A percentile compares a stretch with the other conserved stretches of the same genome.
Evolutionary conservation across 2,113 vertebrate genomes (phyloP).

Genomic region (Heptranchias perlo): DNA sequence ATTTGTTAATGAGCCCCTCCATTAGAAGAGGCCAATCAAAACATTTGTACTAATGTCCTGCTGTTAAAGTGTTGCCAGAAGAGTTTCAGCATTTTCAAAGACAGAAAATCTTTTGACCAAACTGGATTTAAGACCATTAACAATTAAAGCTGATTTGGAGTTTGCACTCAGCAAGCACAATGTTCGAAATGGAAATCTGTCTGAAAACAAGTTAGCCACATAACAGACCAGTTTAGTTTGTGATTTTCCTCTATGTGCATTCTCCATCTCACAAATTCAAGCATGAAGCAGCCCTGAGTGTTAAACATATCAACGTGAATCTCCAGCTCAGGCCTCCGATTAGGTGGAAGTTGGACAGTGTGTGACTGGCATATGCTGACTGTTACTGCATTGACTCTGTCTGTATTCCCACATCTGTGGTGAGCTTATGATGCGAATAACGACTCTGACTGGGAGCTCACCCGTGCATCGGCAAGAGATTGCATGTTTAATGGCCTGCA

Average conservation of each 20-base stretch:
- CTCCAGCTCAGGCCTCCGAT: neutral
- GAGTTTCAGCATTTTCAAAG: neutral
- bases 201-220: neutral
- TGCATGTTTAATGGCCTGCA: too few relatives aligned
- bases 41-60: neutral
- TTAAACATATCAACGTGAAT: too few relatives aligned
- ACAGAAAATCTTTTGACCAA: neutral
- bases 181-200: neutral
- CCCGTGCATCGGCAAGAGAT: too few relatives aligned
- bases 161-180: neutral
- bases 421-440: neutral
- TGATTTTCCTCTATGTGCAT: neutral
- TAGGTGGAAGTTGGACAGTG: neutral
- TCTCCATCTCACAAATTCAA: neutral
- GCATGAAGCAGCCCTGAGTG: neutral
- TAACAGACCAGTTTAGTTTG: neutral
- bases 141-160: neutral
- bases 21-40: neutral
- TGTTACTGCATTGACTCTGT: neutral
- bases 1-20: neutral
- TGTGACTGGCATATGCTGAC: neutral
- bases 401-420: neutral
- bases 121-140: neutral
- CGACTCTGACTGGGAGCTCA: too few relatives aligned
- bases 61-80: neutral